Evolutionary conservation across 64 coral and sea anemone species (phyloP).

Genomic region (Trachythela sp.): DNA sequence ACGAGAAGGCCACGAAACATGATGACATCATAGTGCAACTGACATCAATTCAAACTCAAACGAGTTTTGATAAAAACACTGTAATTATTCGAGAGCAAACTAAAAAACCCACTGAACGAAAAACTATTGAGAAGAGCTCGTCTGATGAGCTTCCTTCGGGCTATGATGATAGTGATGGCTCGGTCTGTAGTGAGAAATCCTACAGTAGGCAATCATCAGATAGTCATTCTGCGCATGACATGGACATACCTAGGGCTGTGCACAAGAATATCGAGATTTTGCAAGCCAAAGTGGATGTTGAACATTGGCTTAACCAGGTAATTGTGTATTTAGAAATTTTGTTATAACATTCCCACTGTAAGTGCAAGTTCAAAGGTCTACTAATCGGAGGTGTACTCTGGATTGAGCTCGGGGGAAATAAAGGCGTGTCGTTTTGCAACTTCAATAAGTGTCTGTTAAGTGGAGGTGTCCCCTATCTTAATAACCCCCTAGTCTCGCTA

Average conservation of each 20-base stretch:
- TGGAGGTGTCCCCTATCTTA: too few relatives aligned
- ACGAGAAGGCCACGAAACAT: neutral
- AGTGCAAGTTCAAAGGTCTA: neutral
- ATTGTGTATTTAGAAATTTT: neutral
- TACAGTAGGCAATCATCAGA: neutral
- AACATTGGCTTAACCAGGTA: neutral
- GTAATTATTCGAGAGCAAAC: neutral
- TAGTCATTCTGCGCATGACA: neutral
- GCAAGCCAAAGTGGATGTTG: neutral
- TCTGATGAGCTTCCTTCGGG: neutral
- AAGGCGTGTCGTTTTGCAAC: too few relatives aligned
- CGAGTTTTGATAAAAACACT: neutral
- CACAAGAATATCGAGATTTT: neutral
- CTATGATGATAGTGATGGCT: conserved; percentile 5
- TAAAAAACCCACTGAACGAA: neutral
- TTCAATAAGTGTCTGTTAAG: too few relatives aligned
- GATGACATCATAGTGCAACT: neutral
- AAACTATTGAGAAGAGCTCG: neutral
- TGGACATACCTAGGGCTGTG: neutral
- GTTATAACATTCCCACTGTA: neutral
- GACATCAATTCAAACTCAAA: conserved; percentile 20
- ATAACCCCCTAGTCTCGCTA: neutral
- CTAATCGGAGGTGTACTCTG: too few relatives aligned
- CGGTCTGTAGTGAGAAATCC: neutral
- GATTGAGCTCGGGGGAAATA: too few relatives aligned